Percentiles rank a stretch among this genome's conserved stretches.
Conservation (phyloP, 2,797 vertebrate genomes). For the Halcyon leucocephala region DNA sequence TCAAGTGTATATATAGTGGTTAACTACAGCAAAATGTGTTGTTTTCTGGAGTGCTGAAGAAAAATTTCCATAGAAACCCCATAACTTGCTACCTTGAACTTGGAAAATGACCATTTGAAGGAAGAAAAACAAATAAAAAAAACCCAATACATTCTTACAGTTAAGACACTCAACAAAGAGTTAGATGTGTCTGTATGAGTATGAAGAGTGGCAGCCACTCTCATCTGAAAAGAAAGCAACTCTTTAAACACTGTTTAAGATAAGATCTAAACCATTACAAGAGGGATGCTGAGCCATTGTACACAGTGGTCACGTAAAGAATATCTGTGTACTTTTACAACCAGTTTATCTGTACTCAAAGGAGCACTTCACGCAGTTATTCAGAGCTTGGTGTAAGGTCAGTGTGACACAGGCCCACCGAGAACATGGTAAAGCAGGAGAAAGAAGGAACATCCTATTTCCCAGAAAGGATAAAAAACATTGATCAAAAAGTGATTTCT, state of each 20-base stretch:
- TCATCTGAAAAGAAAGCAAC: constrained; percentile 46
- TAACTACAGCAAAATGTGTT: not conserved
- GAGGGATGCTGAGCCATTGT: not conserved
- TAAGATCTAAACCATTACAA: constrained; percentile 4
- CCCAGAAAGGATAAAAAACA: not conserved
- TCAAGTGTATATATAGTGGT: not conserved
- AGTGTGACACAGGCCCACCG: not conserved
- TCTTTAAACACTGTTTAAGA: not conserved
- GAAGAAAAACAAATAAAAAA: not conserved
- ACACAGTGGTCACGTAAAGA: not conserved
- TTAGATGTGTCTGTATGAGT: constrained; percentile 3
- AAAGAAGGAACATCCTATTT: not conserved
- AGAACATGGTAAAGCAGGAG: not conserved
- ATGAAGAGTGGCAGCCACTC: constrained; percentile 23
- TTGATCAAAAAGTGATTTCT: not conserved
- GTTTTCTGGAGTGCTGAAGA: constrained; percentile 19
- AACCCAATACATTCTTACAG: not conserved
- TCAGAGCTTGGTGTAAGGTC: not conserved
- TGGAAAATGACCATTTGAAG: constrained; percentile 31
- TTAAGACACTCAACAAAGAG: constrained; percentile 29
- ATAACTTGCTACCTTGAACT: constrained; percentile 1
- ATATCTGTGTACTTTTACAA: not conserved
- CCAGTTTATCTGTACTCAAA: not conserved
- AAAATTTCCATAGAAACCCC: constrained; percentile 40
- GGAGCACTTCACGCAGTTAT: not conserved